Percentiles rank a stretch among this genome's conserved stretches.
Evolutionary conservation across 37 sponge, comb jelly and placozoan species (phyloP).

Genomic region (Bolinopsis microptera): DNA sequence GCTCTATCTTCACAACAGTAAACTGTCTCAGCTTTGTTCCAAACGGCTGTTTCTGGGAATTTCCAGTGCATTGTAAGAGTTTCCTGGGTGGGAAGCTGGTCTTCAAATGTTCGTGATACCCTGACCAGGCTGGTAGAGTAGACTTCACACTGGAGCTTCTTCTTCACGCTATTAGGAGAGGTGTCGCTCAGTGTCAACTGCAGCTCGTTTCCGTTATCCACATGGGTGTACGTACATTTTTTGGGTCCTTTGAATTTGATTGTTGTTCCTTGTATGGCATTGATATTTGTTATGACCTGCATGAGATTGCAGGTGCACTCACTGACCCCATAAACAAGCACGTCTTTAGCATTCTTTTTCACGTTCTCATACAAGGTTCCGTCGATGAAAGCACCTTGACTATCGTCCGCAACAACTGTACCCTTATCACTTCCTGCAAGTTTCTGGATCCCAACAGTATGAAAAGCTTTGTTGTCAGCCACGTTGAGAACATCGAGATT

Average conservation of each 20-base stretch:
- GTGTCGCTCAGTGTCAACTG: too few species aligned
- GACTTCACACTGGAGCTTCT: constrained; percentile 16
- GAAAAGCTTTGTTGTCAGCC: not conserved
- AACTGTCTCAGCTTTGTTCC: not conserved
- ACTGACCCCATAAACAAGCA: not conserved
- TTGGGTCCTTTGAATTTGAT: not conserved
- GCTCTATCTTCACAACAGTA: constrained; percentile 9
- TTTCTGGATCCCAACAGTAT: not conserved
- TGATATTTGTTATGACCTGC: not conserved
- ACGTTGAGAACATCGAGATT: not conserved
- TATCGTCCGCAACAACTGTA: not conserved
- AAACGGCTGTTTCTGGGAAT: constrained; percentile 21
- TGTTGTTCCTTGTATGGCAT: not conserved
- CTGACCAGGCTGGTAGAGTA: not conserved
- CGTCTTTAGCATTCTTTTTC: not conserved
- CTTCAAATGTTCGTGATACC: not conserved
- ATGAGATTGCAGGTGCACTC: not conserved
- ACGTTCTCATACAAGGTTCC: not conserved
- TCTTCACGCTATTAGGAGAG: not conserved
- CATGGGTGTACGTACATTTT: constrained; percentile 12
- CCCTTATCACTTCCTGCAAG: not conserved
- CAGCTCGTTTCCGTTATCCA: not conserved
- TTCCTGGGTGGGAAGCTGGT: constrained; percentile 17
- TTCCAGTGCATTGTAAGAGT: not conserved
- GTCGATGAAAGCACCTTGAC: not conserved